A percentile compares a stretch with the other conserved stretches of the same genome.
Evolutionary conservation across 2,113 vertebrate genomes (phyloP).

Genomic region (Tenebrosternarchus preto): DNA sequence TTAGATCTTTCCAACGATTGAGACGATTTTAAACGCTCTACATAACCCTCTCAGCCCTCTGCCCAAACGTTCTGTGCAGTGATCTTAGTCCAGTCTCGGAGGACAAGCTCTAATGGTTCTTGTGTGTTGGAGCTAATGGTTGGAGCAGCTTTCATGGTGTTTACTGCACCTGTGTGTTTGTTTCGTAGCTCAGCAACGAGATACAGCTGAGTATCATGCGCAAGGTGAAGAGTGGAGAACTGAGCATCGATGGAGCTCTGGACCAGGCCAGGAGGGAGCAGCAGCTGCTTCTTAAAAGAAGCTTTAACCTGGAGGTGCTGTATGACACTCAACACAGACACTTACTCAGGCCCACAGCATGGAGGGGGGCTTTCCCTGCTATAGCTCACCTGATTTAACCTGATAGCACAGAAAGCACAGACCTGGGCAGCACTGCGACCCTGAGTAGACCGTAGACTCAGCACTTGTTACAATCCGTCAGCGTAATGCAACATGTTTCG

Average conservation of each 20-base stretch:
- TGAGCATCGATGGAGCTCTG: slow-evolving; percentile 76
- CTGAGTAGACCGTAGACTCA: not conserved
- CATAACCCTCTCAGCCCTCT: not conserved
- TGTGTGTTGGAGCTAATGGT: too few species aligned
- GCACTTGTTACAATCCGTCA: not conserved
- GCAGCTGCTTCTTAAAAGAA: slow-evolving; percentile 18
- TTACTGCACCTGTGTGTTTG: not conserved
- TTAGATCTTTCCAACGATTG: too few species aligned
- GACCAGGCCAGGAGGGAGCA: slow-evolving; percentile 66
- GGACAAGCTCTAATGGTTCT: too few species aligned
- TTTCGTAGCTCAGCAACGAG: slow-evolving; percentile 74
- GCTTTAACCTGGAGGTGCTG: slow-evolving; percentile 31
- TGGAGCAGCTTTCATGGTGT: too few species aligned
- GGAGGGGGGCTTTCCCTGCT: not conserved
- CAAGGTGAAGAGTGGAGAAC: slow-evolving; percentile 77
- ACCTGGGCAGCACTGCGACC: not conserved
- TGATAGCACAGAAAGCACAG: not conserved
- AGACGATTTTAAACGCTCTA: too few species aligned
- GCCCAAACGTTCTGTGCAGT: not conserved
- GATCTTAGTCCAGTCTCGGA: too few species aligned
- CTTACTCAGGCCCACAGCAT: not conserved
- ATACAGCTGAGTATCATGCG: slow-evolving; percentile 77
- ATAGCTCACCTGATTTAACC: not conserved
- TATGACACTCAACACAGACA: not conserved
- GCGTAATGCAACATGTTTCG: not conserved